Evolutionary conservation across 2,113 vertebrate genomes (phyloP), one percentile per base, ranked within the genome.

Genomic region (Chaetura pelagica): DNA sequence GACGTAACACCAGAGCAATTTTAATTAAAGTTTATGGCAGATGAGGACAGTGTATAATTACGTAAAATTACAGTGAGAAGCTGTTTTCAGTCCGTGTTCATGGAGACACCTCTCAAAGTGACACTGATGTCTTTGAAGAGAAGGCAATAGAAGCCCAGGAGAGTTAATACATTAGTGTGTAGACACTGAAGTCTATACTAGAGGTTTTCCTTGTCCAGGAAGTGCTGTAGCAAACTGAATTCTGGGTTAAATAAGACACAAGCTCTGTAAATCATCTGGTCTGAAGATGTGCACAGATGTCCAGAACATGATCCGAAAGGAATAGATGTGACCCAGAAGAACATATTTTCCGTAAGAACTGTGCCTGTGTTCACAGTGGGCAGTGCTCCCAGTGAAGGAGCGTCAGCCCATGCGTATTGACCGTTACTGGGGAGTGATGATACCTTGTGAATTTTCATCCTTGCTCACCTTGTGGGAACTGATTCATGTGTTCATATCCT

Each of bases 21-120:
- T 87, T 61, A 95, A 91, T 89, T 92, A 76, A 84, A 68, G 74
- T 91, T 92, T 90, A 49, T 27, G 19, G 76, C n/a, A 84, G 76
- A 57, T 1, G 5, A 89, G 73, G 66, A 49, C 40, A 82, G 44
- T 48, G 17, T 59, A 9, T 67, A 72, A 72, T 77, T 73, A 61
- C 16, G 15, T 75, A 74, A 82, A 94, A 89, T 79, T 54, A 59
- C 29, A 58, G 23, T 24, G 34, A 67, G 80, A 74, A 89, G 49
- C 49, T 87, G 69, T 12, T 92, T 48, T 78, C 32, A 27, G 55
- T 57, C 69, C 64, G 0, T 48, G 21, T 42, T 86, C 49, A 15
- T 71, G 44, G 57, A 84, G 73, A 81, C 27, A 35, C 8, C 2
- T 6, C 81, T 69, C 73, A 91, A 64, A 73, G 80, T 92, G 73